These are phyloP conservation scores for Drosophila mimetica DNA, from an alignment of 2,888 invertebrate species.

Conservation along the genomic window DNA sequence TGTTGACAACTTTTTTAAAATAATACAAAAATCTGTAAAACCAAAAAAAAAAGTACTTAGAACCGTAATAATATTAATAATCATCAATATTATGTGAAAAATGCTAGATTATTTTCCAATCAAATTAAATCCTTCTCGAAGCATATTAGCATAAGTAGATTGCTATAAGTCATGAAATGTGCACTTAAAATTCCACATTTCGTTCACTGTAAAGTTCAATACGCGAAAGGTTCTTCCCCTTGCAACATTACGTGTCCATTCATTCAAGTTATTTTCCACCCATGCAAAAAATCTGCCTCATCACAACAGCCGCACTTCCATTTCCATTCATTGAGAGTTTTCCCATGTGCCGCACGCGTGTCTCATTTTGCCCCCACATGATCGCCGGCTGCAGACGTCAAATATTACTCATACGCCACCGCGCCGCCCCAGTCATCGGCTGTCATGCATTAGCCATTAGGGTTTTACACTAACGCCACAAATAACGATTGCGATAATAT, in stretches of 20 bases:
- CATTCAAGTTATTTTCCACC: not conserved
- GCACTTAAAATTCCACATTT: not conserved
- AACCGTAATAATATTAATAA: too few relatives aligned
- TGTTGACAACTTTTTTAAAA: too few relatives aligned
- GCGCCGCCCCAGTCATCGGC: constrained; percentile 2
- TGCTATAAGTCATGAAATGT: not conserved
- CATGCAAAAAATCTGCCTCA: not conserved
- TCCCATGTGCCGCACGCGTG: constrained; percentile 21
- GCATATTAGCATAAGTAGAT: not conserved
- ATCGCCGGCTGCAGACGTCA: constrained; percentile 35
- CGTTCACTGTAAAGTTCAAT: too few relatives aligned
- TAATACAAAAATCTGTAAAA: too few relatives aligned
- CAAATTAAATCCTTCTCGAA: constrained; percentile 1
- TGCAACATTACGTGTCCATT: constrained; percentile 2
- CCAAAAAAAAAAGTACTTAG: too few relatives aligned
- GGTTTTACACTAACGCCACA: constrained; percentile 10
- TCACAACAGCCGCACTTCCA: not conserved
- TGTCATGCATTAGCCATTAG: constrained; percentile 43
- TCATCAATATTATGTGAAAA: too few relatives aligned
- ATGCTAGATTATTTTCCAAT: too few relatives aligned
- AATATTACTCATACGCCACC: constrained; percentile 73
- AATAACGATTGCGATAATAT: constrained; percentile 11
- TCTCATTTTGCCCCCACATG: constrained; percentile 22
- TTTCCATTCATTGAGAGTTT: constrained; percentile 13
- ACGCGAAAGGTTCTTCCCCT: constrained; percentile 9